phyloP scores from a whole-genome alignment of 2,888 invertebrate species.

The Pseudococcus longispinus region DNA sequence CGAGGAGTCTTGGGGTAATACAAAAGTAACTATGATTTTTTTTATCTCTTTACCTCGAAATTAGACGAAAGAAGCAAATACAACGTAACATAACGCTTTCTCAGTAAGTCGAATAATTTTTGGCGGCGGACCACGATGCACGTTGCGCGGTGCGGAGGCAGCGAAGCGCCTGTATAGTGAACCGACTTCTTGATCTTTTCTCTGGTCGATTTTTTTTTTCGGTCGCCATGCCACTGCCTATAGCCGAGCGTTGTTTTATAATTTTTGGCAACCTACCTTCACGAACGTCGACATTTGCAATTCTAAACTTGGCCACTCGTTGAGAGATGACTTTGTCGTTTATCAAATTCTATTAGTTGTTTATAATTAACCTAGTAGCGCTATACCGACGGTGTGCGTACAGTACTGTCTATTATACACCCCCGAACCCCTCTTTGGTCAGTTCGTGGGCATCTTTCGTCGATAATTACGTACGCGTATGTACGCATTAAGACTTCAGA shows the following conservation, averaged over 20 bases:
- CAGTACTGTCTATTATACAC: background rate
- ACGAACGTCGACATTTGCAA: constrained; percentile 36
- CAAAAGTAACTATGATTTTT: background rate
- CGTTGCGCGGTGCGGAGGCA: background rate
- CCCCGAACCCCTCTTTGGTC: background rate
- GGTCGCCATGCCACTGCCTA: background rate
- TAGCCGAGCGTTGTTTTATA: background rate
- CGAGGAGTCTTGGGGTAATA: background rate
- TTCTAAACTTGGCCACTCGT: constrained; percentile 49
- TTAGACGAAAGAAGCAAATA: background rate
- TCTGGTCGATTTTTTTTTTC: background rate
- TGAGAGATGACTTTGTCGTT: constrained; percentile 52
- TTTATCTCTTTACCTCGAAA: background rate
- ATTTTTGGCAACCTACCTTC: constrained; percentile 28
- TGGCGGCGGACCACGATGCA: background rate
- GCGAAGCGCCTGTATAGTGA: background rate
- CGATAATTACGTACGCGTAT: background rate
- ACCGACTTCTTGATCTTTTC: constrained; percentile 4
- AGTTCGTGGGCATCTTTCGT: background rate
- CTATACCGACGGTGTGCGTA: background rate
- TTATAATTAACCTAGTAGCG: constrained; percentile 51
- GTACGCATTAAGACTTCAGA: background rate
- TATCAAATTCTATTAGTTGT: constrained; percentile 52
- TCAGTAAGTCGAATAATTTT: background rate
- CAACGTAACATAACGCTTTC: background rate